Evolutionary conservation across 2,113 vertebrate genomes (phyloP).

Genomic region (Mionectes macconnelli): DNA sequence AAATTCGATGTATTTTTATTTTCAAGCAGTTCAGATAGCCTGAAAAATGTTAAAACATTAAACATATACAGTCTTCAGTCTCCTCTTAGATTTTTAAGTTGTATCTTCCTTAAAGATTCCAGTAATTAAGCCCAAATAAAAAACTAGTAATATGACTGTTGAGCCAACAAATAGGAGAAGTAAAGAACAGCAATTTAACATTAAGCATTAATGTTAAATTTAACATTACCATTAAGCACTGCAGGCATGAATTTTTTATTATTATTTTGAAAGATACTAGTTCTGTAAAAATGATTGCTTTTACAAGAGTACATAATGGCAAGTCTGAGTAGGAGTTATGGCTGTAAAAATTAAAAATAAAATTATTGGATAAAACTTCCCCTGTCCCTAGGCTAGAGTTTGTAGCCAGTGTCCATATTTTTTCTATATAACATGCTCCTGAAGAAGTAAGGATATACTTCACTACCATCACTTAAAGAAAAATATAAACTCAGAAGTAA

Average conservation of each 20-base stretch:
- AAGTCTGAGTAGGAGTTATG: not conserved
- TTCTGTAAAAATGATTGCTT: not conserved
- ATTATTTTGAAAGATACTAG: not conserved
- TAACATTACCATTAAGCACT: not conserved
- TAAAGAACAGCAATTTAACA: not conserved
- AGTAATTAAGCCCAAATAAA: conserved; percentile 41
- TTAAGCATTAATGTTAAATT: not conserved
- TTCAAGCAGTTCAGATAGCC: not conserved
- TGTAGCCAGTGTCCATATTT: not conserved
- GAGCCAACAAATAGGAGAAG: not conserved
- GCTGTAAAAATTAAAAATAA: not conserved
- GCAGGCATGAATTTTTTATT: not conserved
- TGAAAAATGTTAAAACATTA: not conserved
- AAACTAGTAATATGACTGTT: not conserved
- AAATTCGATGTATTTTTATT: not conserved
- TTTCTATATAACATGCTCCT: not conserved
- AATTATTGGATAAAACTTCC: not conserved
- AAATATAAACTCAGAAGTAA: not conserved
- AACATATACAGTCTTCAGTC: not conserved
- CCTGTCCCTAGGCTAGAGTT: not conserved
- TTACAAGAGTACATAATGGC: not conserved
- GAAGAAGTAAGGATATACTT: not conserved
- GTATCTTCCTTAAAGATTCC: not conserved
- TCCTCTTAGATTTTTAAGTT: not conserved
- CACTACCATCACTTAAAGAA: not conserved